These are phyloP conservation scores for Pandion haliaetus DNA, from an alignment of 2,113 vertebrate genomes.

Conservation along the genomic window DNA sequence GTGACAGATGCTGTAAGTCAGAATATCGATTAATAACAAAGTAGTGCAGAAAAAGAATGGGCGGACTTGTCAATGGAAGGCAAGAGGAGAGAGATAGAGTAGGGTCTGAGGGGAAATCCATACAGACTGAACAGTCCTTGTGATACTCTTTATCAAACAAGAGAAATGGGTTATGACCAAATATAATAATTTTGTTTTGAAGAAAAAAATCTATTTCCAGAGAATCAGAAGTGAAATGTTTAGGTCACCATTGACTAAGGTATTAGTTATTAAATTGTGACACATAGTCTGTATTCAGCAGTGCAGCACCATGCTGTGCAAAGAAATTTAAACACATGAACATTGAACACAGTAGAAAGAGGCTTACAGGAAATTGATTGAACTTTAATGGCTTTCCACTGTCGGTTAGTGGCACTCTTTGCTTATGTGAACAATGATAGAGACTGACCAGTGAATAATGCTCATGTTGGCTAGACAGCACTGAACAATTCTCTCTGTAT, in stretches of 20 bases:
- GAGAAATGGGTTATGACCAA: neutral
- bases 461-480: neutral
- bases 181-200: neutral
- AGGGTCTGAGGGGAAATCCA: neutral
- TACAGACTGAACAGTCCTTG: neutral
- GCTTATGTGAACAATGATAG: neutral
- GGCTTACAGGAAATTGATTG: neutral
- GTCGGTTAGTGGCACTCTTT: neutral
- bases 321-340: neutral
- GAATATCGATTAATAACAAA: constrained; percentile 24
- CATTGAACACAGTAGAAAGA: neutral
- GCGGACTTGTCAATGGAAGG: neutral
- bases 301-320: neutral
- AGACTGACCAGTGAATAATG: neutral
- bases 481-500: neutral
- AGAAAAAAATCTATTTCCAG: neutral
- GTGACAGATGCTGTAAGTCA: neutral
- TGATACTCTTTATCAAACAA: neutral
- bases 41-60: neutral
- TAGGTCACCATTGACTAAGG: neutral
- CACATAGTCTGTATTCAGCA: neutral
- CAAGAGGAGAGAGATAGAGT: neutral
- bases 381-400: neutral
- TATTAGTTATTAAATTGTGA: neutral
- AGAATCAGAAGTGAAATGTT: neutral